Base-by-base conservation (phyloP, 53 echinoderm and acorn worm species). In the Mesocentrotus franciscanus region DNA sequence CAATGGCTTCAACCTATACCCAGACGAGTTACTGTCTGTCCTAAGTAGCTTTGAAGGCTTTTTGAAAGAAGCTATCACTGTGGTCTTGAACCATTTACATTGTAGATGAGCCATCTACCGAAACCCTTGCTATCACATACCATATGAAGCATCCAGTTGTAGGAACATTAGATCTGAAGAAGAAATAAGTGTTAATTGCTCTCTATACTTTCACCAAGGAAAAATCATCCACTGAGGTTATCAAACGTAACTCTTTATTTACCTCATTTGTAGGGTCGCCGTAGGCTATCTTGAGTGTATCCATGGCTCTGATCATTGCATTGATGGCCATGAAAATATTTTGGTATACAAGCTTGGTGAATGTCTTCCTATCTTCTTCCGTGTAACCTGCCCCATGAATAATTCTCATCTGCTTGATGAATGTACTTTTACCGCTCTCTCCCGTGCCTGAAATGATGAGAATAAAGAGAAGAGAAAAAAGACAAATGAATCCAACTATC, bases 331-430 rank as follows among this genome's bases (percentile, higher is more conserved):
- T 99, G 96, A 99, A 99, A 96, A 99, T 99, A 91, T 99, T 99
- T 96, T 99, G 99, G 96, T 99, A 99, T 92, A 99, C 99, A 97
- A 99, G 95, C 95, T 99, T 98, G 95, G 97, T 99, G 98, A 99
- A 99, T 91, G 98, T 98, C 98, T 97, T 99, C 95, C 99, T 96
- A 95, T 99, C 99, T 92, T 99, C 99, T 97, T 99, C 99, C 96
- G 98, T 96, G 97, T 99, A 99, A 85, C 99, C 99, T 74, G 98
- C 96, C 94, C 99, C 99, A 93, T 99, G 99, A 95, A 99, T 99
- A 96, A 99, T 99, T 96, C 99, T 98, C 99, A 99, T 99, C 98
- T 99, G 99, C 97, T 99, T 99, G 95, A 99, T 99, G 95, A 99
- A 99, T 96, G 99, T 99, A 56, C 99, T 99, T 96, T 99, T 99